These are phyloP conservation scores for Enhydra lutris DNA, from an alignment of 2,113 vertebrate species.

Conservation along the genomic window DNA sequence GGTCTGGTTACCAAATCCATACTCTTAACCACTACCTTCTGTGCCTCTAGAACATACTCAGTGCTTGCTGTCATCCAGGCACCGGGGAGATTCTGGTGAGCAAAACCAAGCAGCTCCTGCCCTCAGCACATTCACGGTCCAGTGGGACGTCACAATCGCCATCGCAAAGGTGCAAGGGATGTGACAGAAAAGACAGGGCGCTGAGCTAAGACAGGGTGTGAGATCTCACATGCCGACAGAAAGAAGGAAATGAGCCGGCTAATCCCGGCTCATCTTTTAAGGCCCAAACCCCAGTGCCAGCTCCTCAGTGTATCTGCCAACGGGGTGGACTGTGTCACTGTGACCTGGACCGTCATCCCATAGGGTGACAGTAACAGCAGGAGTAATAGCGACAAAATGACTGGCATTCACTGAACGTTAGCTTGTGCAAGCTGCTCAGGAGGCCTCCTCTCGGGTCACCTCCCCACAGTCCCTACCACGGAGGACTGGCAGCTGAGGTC, in stretches of 20 bases:
- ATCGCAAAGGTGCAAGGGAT: no score
- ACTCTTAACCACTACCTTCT: rapidly evolving
- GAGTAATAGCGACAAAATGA: neutral
- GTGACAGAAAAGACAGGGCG: neutral
- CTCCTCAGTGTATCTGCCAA: no score
- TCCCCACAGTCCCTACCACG: neutral
- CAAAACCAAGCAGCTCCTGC: neutral
- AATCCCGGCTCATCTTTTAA: no score
- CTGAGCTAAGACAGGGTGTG: neutral
- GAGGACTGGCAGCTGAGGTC: neutral
- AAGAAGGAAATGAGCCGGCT: neutral
- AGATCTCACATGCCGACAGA: rapidly evolving
- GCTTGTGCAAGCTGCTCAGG: neutral
- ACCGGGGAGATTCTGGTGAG: neutral
- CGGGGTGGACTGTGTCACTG: rapidly evolving
- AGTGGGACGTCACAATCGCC: neutral
- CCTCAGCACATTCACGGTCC: neutral
- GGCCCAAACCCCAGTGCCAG: neutral
- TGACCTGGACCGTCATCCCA: neutral
- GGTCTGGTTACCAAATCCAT: neutral
- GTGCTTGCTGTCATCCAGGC: neutral
- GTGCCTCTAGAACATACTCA: neutral
- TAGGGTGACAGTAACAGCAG: no score
- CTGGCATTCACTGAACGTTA: neutral
- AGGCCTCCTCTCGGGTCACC: neutral